Evolutionary conservation across 2,888 invertebrate species (phyloP), one percentile per base, ranked within the genome.

Genomic region (Drosophila melanosoma): DNA sequence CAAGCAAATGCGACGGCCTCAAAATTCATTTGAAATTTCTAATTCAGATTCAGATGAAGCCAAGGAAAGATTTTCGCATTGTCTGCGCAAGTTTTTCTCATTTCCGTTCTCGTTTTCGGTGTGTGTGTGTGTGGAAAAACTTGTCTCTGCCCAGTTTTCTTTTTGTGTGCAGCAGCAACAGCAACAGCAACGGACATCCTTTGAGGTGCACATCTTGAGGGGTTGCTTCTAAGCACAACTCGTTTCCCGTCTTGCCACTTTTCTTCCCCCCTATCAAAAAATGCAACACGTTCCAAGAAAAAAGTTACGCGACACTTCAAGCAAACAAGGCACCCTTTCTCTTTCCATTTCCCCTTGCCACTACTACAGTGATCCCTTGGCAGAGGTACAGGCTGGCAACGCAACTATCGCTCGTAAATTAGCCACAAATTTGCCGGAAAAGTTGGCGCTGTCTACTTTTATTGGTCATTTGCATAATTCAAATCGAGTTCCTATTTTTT

Each of bases 401-500:
- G 29, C 48, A 38, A 29, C 36, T 20, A 40, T 38, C 36, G 72
- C 69, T 83, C 87, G 79, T 89, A 90, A 89, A 90, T 89, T 89
- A 89, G 89, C 90, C 89, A 82, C 90, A 89, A 89, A 89, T 89
- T 89, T 89, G 83, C 79, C 87, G 89, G 77, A 78, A 83, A 87
- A 86, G 54, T 75, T 83, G 69, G 74, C 69, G 67, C 56, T 61
- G 60, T 20, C 57, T 29, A 60, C 2, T 64, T 65, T 59, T 71
- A 74, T 68, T 59, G 74, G 38, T 33, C 51, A 73, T 66, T 80
- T 71, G 63, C 79, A 71, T 76, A 76, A 77, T 73, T 68, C 58
- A 35, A 23, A 69, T 70, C 51, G 51, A 51, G 56, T 20, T 26
- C 6, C 23, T 69, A 40, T 12, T 36, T 1, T 82, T 82, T 81